Conservation (phyloP, 2,888 invertebrate genomes). For the Tenthredo distinguenda region DNA sequence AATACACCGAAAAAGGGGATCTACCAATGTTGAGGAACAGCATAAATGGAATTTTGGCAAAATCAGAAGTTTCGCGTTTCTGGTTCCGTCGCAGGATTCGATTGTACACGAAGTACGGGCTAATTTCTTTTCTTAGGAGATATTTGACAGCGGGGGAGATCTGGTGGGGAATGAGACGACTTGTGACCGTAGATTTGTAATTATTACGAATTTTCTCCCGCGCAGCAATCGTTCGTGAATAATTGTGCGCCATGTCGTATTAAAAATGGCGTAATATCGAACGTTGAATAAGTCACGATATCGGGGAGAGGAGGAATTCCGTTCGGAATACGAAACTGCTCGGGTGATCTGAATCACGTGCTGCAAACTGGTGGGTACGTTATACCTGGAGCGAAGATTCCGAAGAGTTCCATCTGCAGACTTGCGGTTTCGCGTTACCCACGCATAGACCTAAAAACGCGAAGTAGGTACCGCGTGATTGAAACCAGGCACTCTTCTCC, state of each 20-base stretch:
- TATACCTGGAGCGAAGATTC: not conserved
- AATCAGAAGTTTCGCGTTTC: not conserved
- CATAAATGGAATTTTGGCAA: not conserved
- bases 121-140: not conserved
- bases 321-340: not conserved
- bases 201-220: not conserved
- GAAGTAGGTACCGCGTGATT: not conserved
- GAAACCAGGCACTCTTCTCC: not conserved
- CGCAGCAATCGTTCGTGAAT: too few species aligned
- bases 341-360: not conserved
- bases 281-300: not conserved
- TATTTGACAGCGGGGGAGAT: too few species aligned
- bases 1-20: not conserved
- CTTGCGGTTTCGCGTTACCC: not conserved
- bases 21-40: not conserved
- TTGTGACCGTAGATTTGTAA: too few species aligned
- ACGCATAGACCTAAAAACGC: not conserved
- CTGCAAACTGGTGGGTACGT: not conserved
- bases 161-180: too few species aligned
- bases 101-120: not conserved
- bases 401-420: conserved; percentile 3
- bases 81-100: not conserved
- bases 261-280: not conserved
- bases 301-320: not conserved
- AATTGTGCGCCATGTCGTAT: not conserved